A percentile compares a stretch with the other conserved stretches of the same genome.
These are phyloP conservation scores for Trichosurus vulpecula DNA, from an alignment of 2,797 vertebrate genomes.

Conservation along the genomic window DNA sequence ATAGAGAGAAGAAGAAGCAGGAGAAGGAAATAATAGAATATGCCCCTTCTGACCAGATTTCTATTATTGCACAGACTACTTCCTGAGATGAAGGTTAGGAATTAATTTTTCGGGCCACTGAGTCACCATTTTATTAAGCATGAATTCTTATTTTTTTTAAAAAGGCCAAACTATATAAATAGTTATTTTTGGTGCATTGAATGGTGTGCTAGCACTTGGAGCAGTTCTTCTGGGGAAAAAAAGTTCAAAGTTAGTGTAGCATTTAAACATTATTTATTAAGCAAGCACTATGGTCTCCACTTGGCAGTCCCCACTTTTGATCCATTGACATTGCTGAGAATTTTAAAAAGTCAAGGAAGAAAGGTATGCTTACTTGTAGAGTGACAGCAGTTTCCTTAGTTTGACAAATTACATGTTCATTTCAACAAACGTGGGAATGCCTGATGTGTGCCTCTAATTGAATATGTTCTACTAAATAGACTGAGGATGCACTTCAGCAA, in stretches of 20 bases:
- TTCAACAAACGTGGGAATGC: neutral
- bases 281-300: neutral
- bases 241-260: neutral
- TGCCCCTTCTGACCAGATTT: constrained; percentile 7
- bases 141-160: constrained; percentile 2
- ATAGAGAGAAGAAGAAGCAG: neutral
- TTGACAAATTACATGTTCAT: neutral
- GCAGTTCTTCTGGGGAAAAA: neutral
- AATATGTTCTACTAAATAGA: neutral
- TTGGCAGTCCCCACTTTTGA: neutral
- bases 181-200: neutral
- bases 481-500: neutral
- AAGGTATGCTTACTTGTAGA: accelerated
- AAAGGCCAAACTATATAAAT: neutral
- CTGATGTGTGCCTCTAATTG: constrained; percentile 8
- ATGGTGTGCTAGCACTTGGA: neutral
- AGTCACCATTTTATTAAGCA: constrained; percentile 17
- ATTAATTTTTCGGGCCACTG: constrained; percentile 26
- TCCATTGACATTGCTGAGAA: neutral
- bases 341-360: neutral
- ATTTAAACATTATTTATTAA: neutral
- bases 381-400: neutral
- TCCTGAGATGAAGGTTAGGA: neutral
- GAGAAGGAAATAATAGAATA: neutral
- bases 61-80: neutral